These are phyloP conservation scores for Rhagologus leucostigma DNA, from an alignment of 2,113 vertebrate species.

Conservation along the genomic window DNA sequence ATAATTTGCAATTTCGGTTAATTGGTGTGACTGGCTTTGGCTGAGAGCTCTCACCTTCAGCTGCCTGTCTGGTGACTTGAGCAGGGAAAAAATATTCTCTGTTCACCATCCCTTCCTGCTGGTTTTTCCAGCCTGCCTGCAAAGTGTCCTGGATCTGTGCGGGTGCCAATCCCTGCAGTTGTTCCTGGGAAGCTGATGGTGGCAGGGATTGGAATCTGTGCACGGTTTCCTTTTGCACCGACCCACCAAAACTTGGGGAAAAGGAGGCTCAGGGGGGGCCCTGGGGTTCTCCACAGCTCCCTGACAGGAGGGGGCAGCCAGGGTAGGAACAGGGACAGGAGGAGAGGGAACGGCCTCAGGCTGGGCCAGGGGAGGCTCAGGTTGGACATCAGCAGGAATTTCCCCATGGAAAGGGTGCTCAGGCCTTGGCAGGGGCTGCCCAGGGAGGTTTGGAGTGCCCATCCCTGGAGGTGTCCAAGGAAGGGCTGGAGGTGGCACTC, in stretches of 20 bases:
- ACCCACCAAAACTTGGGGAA: neutral
- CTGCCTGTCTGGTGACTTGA: neutral
- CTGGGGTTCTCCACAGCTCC: rapidly evolving
- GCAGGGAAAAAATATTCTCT: neutral
- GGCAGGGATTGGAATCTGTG: neutral
- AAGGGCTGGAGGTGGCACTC: neutral
- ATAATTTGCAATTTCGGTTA: neutral
- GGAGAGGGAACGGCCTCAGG: neutral
- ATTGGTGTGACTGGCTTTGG: neutral
- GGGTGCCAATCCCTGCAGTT: rapidly evolving
- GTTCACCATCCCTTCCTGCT: rapidly evolving
- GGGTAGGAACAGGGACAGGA: neutral
- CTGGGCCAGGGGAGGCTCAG: neutral
- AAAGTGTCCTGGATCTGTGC: rapidly evolving
- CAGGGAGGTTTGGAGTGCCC: neutral
- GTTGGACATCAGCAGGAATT: neutral
- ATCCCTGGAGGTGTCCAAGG: neutral
- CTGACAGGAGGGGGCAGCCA: neutral
- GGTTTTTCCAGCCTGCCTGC: neutral
- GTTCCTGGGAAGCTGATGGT: neutral
- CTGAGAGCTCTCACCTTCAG: too few species aligned
- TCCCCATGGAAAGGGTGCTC: neutral
- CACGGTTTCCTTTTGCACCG: neutral
- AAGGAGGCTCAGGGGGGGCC: neutral
- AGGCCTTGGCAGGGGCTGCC: neutral